Base-by-base conservation (phyloP, 2,888 invertebrate genomes). In the Caenorhabditis sp. region DNA sequence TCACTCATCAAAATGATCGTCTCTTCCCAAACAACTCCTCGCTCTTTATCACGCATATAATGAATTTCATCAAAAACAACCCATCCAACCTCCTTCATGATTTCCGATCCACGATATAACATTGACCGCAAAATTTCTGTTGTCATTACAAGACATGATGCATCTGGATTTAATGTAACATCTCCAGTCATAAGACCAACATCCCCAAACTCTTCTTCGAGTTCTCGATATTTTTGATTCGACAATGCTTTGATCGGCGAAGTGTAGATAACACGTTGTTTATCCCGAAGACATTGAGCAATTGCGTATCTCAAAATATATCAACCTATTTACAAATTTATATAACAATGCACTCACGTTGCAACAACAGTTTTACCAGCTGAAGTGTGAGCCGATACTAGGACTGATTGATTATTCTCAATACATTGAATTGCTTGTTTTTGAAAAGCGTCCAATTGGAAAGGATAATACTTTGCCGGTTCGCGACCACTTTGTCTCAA, bases 11-110 rank as follows among this genome's bases (percentile, higher is more conserved):
- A 91, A 86, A 99, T 99, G 43, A 99, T 91, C 0, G 97, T 97
- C 90, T 99, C 99, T 91, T 97, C 96, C 99, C 99, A 99, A 0
- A 99, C 97, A 10, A 99, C 97, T 61, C 99, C 99, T 87, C 99
- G 91, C 88, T 99, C 97, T 89, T 97, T 97, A 88, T 99, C 97
- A 84, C 99, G 92, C 99, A 99, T 99, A 88, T 99, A 99, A 90
- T 99, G 99, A 84, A 99, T 99, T 90, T 99, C 99, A 88, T 99
- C 99, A 90, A 99, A 99, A 63, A 99, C 91, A 1, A 99, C 99
- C 99, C 99, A 99, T 60, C 97, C 97, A 0, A 99, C 97, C 91
- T 99, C 99, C 70, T 97, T 91, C 94, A 97, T 97, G 24, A 99
- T 93, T 91, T 99, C 97, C 50, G 96, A 96, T 59, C 99, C 99